Base-by-base conservation (phyloP, 2,797 vertebrate genomes). In the Hylomyscus alleni region DNA sequence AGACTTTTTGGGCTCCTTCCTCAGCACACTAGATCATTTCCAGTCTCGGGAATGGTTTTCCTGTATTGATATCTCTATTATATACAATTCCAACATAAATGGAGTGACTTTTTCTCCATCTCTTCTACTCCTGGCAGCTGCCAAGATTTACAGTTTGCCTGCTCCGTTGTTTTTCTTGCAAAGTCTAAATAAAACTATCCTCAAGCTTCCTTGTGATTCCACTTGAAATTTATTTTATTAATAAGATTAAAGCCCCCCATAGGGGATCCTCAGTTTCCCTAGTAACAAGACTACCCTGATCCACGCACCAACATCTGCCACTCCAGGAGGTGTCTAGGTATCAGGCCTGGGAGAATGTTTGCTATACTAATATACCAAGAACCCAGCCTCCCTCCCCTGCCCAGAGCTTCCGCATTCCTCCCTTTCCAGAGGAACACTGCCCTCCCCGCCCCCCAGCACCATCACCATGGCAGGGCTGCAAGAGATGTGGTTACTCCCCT, bases 361-460 rank as follows among this genome's bases (percentile, higher is more conserved):
- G 60, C 50, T 77, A n/a, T n/a, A 87, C 60, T 92, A 94, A 93
- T 50, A n/a, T 9, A 77, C 26, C 29, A 37, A 90, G 90, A 60
- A 89, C 78, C 76, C 58, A 60, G 75, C 26, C 85, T 84, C 20
- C 54, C 67, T 83, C 56, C 26, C 37, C 0, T 4, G 44, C 65
- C 26, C 58, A 37, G 29, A 81, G n/a, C 75, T 91, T 95, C 95
- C 2, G 0, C 92, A 87, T 97, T 94, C 90, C 29, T 96, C 62
- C 86, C n/a, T 80, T 44, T 56, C 72, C 72, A 72, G 69, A 81
- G 76, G 72, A 69, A n/a, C 62, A 34, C 65, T 54, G 89, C 34
- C 47, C 67, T 56, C n/a, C 73, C n/a, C 1, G 87, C 69, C 40
- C 50, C 50, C 40, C 34, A 58, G 20, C 14, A 22, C 15, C 56